Conservation (phyloP, 2,797 vertebrate species). For the Ataeniobius toweri region DNA sequence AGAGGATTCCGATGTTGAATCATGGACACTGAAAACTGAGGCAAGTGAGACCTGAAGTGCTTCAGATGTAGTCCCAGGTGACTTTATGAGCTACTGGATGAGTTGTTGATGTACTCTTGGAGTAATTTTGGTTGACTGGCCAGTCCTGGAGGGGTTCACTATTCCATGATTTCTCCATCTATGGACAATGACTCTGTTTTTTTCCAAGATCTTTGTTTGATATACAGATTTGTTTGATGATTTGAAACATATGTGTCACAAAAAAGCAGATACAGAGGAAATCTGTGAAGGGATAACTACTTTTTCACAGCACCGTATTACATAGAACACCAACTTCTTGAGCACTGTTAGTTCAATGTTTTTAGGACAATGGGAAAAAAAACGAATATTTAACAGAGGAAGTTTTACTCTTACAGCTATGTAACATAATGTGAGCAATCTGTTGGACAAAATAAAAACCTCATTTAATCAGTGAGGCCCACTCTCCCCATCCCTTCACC, state of each 20-base stretch:
- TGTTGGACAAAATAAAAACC: conserved; percentile 73
- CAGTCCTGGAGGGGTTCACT: not conserved
- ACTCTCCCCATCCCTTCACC: conserved; percentile 18
- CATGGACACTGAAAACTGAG: too few relatives aligned
- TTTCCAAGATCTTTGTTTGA: not conserved
- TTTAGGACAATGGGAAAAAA: not conserved
- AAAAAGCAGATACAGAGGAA: too few relatives aligned
- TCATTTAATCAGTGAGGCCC: conserved; percentile 68
- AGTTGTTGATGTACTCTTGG: not conserved
- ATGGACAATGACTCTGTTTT: too few relatives aligned
- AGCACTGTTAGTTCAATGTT: not conserved
- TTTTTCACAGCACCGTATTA: not conserved
- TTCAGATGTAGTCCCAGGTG: not conserved
- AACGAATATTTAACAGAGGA: conserved; percentile 36
- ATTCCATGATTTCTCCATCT: not conserved
- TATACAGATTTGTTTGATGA: not conserved
- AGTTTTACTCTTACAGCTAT: conserved; percentile 51
- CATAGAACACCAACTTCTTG: not conserved
- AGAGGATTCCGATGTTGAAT: not conserved
- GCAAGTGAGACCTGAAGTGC: too few relatives aligned
- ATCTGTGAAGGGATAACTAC: not conserved
- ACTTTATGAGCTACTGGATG: not conserved
- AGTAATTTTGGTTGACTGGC: not conserved
- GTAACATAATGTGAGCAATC: conserved; percentile 66
- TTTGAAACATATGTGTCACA: not conserved